Base-by-base conservation (phyloP, 2,888 invertebrate genomes). In the Erynnis tages region DNA sequence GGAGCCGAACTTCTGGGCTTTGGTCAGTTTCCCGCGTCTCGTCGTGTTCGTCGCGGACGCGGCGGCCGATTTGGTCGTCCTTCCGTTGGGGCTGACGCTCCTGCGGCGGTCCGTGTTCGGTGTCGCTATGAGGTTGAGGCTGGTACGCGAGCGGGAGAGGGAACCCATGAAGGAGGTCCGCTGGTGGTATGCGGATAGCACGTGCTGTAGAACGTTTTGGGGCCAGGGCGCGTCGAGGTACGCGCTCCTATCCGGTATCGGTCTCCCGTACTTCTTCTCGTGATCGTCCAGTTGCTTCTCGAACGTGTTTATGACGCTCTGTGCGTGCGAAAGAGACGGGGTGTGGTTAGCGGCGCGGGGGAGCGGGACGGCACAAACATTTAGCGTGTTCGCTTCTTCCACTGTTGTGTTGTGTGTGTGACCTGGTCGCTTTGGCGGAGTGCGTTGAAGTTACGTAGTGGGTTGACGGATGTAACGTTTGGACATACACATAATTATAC, bases 131-230 rank as follows among this genome's bases (percentile, higher is more conserved):
- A 74, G 49, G 67, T 91, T 85, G 0, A 92, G 70, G 21, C 91
- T 90, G 0, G 92, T 92, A 10, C 91, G 79, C 0, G 92, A 92
- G 0, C 92, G 72, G 0, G 91, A 89, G 34, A 92, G 64, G 2
- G 90, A 87, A 6, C 91, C 91, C 5, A 92, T 87, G 62, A 92
- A 90, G 6, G 85, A 81, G 5, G 67, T 82, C 1, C 88, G 48
- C 43, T 87, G 87, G 0, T 89, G 81, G 64, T 86, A 81, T 0
- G 79, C 73, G 50, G 69, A 67, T 0, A 90, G 62, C 0, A 88
- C 75, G 50, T 86, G 87, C 8, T 87, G 88, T 0, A 90, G 60
- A 0, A 87, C 89, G 59, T 90, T 90, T 55, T 77, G 73, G 0
- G 90, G 90, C 86, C 85, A 90, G 0, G 88, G 83, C 0, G 64